Evolutionary conservation across 2,113 vertebrate genomes (phyloP).

Genomic region (Eretmochelys imbricata): DNA sequence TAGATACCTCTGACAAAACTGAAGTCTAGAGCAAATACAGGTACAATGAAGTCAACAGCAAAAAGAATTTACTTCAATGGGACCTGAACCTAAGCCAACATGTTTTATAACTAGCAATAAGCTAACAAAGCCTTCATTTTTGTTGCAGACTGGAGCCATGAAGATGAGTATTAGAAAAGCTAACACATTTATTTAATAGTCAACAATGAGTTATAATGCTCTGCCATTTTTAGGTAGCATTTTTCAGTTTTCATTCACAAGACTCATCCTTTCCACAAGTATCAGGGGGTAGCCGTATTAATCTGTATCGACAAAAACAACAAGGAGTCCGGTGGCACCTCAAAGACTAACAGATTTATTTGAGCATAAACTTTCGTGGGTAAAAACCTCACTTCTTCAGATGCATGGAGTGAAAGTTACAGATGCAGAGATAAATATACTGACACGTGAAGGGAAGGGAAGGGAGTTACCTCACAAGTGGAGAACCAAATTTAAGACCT

Average conservation of each 20-base stretch:
- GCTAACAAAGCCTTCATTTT: neutral
- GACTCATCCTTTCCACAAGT: neutral
- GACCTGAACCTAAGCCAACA: neutral
- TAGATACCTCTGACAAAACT: neutral
- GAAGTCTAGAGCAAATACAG: neutral
- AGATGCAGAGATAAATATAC: too few relatives aligned
- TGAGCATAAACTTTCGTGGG: too few relatives aligned
- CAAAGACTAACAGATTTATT: too few relatives aligned
- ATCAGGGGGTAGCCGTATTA: too few relatives aligned
- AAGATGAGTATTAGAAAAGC: neutral
- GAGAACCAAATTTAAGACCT: neutral
- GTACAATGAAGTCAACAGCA: neutral
- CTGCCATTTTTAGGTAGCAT: neutral
- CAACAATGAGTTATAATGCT: neutral
- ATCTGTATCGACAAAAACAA: too few relatives aligned
- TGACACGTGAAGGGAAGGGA: too few relatives aligned
- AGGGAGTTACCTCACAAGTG: too few relatives aligned
- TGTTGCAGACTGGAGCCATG: too few relatives aligned
- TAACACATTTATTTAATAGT: neutral
- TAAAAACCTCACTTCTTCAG: too few relatives aligned
- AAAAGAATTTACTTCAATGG: neutral
- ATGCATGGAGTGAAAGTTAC: too few relatives aligned
- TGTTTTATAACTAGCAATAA: neutral
- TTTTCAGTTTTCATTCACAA: neutral
- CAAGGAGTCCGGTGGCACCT: too few relatives aligned